A percentile compares a stretch with the other conserved stretches of the same genome.
These are phyloP conservation scores for Scalopus aquaticus DNA, from an alignment of 2,113 vertebrate genomes.

Conservation along the genomic window DNA sequence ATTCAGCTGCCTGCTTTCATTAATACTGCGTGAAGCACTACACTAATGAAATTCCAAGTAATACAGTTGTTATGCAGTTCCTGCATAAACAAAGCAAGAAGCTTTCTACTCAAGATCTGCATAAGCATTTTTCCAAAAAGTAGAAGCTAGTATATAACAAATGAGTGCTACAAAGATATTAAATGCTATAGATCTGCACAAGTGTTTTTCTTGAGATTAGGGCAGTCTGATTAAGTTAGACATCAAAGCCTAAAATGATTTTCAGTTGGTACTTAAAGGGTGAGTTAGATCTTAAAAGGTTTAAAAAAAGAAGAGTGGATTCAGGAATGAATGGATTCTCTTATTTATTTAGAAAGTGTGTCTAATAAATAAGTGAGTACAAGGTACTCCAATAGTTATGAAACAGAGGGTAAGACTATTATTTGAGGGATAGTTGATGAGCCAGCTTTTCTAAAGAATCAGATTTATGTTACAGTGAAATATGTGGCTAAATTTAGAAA, in stretches of 20 bases:
- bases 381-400: not conserved
- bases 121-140: not conserved
- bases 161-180: not conserved
- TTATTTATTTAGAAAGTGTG: not conserved
- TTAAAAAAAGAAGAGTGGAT: not conserved
- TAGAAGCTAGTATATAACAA: not conserved
- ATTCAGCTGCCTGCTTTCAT: not conserved
- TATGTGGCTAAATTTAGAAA: not conserved
- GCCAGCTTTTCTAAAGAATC: not conserved
- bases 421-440: not conserved
- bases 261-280: not conserved
- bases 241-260: not conserved
- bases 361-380: not conserved
- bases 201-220: not conserved
- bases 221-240: not conserved
- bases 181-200: not conserved
- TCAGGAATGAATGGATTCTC: not conserved
- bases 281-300: not conserved
- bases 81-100: not conserved
- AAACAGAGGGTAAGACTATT: not conserved
- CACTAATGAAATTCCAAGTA: not conserved
- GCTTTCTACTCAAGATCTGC: not conserved
- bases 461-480: not conserved
- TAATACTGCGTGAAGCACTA: not conserved
- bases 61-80: not conserved